phyloP scores from a whole-genome alignment of 2,888 invertebrate genomes.

The Nemapogon koenigi region DNA sequence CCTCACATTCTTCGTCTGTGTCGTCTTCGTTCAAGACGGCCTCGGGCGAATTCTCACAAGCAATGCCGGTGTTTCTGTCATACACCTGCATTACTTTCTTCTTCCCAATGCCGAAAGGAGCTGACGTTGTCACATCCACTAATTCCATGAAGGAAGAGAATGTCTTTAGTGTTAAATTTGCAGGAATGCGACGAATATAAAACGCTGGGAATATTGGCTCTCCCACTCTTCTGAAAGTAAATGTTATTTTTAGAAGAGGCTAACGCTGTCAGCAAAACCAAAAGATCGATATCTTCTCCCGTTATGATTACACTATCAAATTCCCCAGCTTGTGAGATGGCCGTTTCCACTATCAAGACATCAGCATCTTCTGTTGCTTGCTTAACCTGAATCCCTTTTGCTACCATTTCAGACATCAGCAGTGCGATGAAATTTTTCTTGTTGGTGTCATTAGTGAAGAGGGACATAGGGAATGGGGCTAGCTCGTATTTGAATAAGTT shows the following conservation, averaged over 20 bases:
- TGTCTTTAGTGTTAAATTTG: background rate
- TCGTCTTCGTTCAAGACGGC: too few species aligned
- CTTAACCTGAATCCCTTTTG: background rate
- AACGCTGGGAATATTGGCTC: background rate
- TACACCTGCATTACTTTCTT: too few species aligned
- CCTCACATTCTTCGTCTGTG: too few species aligned
- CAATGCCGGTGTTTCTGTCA: too few species aligned
- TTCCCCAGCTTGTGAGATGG: background rate
- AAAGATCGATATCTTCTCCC: background rate
- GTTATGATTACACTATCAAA: background rate
- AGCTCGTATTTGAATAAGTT: too few species aligned
- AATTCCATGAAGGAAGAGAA: background rate
- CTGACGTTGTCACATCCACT: background rate
- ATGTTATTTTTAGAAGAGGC: background rate
- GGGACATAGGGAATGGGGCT: too few species aligned
- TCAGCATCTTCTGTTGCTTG: background rate
- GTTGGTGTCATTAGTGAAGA: background rate
- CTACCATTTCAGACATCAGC: slow-evolving; percentile 13
- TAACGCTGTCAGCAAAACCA: background rate
- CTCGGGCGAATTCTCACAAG: too few species aligned
- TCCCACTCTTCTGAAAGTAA: background rate
- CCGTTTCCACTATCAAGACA: background rate
- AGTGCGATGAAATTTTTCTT: slow-evolving; percentile 25
- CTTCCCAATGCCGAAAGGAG: background rate
- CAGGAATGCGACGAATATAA: background rate